A percentile compares a stretch with the other conserved stretches of the same genome.
phyloP scores from a whole-genome alignment of 2,797 vertebrate species.

The Pseudochirops corinnae region DNA sequence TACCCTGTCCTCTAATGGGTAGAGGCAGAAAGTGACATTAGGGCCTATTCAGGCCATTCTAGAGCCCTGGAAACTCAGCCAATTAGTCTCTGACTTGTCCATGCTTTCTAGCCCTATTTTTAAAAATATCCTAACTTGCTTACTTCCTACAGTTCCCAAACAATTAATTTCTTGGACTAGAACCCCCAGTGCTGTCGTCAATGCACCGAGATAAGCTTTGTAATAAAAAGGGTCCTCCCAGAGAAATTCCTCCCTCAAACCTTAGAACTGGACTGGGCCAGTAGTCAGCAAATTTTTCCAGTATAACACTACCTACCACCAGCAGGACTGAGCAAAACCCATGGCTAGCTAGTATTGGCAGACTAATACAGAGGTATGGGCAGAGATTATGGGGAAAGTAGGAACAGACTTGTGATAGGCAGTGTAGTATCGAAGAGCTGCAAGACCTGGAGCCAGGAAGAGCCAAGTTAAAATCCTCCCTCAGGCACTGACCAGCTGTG shows the following conservation, averaged over 20 bases:
- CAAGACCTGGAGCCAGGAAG: neutral
- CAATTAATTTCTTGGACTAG: neutral
- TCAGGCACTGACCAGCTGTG: neutral
- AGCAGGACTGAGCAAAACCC: neutral
- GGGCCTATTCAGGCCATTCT: neutral
- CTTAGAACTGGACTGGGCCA: neutral
- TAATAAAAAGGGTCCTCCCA: too few relatives aligned
- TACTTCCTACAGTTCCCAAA: neutral
- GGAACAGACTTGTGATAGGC: neutral
- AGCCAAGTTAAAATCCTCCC: neutral
- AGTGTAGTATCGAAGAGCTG: neutral
- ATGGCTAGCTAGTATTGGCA: neutral
- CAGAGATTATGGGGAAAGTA: neutral
- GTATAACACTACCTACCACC: neutral
- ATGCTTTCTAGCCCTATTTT: rapidly evolving
- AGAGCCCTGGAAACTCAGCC: neutral
- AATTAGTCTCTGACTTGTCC: rapidly evolving
- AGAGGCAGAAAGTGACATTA: neutral
- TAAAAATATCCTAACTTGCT: neutral
- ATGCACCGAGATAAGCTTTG: neutral
- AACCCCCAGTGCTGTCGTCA: neutral
- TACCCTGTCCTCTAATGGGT: neutral
- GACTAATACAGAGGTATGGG: neutral
- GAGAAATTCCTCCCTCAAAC: neutral
- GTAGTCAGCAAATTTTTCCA: rapidly evolving